Percentiles rank a stretch among this genome's conserved stretches.
These are phyloP conservation scores for Epizoanthus illoricatus DNA, from an alignment of 92 coral and sea anemone genomes.

Conservation along the genomic window DNA sequence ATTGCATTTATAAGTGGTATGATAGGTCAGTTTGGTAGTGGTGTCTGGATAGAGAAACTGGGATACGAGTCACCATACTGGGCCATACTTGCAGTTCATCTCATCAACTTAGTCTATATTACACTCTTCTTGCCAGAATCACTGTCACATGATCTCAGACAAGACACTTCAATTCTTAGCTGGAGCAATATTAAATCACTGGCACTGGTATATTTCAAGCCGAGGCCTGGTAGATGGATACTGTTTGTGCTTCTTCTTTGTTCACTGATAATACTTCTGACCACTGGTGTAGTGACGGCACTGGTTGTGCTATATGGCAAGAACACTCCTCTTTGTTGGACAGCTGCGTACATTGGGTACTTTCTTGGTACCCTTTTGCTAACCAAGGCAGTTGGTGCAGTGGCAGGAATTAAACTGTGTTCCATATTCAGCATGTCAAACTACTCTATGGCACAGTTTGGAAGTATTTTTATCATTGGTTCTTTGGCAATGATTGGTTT, in stretches of 20 bases:
- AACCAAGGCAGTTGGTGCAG: constrained; percentile 86
- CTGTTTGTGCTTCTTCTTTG: constrained; percentile 56
- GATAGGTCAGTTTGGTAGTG: constrained; percentile 78
- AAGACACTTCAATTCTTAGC: constrained; percentile 37
- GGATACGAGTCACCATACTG: constrained; percentile 78
- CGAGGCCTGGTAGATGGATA: constrained; percentile 75
- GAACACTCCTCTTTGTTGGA: constrained; percentile 84
- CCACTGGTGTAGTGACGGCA: constrained; percentile 64
- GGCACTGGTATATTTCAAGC: constrained; percentile 58
- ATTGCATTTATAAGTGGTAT: constrained; percentile 87
- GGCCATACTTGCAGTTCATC: constrained; percentile 72
- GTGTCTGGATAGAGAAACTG: constrained; percentile 70
- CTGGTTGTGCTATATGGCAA: constrained; percentile 77
- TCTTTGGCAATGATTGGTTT: constrained; percentile 77
- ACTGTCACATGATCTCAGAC: constrained; percentile 43
- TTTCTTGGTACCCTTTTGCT: constrained; percentile 70
- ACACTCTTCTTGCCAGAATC: constrained; percentile 82
- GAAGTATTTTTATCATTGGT: constrained; percentile 71
- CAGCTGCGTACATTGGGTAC: constrained; percentile 70
- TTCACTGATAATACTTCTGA: constrained; percentile 53
- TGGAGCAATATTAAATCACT: constrained; percentile 61
- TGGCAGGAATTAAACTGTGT: constrained; percentile 72
- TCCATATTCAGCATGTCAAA: constrained; percentile 62
- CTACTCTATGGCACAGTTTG: constrained; percentile 78
- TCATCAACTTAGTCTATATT: constrained; percentile 65